A percentile compares a stretch with the other conserved stretches of the same genome.
These are phyloP conservation scores for Calameuta pallipes DNA, from an alignment of 2,888 invertebrate species.

Conservation along the genomic window DNA sequence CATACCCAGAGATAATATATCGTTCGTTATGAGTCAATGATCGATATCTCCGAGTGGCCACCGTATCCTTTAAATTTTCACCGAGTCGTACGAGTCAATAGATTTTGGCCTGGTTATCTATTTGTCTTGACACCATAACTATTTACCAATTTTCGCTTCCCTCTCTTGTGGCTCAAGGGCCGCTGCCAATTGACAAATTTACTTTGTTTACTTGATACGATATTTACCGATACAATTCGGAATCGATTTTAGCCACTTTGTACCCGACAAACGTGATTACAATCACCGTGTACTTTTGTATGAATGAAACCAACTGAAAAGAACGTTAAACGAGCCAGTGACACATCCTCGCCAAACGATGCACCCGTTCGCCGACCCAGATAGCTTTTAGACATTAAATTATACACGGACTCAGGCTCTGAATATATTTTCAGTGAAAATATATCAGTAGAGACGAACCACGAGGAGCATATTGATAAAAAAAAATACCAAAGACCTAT, in stretches of 20 bases:
- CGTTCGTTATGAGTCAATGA: not conserved
- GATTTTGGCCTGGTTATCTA: not conserved
- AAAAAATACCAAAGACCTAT: not conserved
- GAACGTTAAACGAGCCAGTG: not conserved
- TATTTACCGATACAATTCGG: not conserved
- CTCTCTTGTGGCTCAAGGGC: not conserved
- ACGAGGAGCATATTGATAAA: too few species aligned
- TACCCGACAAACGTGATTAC: not conserved
- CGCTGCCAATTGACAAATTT: not conserved
- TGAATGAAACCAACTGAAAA: not conserved
- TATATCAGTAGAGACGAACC: too few species aligned
- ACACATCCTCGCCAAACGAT: not conserved
- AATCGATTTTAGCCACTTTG: not conserved
- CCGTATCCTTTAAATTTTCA: not conserved
- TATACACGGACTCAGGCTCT: not conserved
- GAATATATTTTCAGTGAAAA: not conserved
- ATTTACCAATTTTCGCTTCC: not conserved
- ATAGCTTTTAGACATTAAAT: not conserved
- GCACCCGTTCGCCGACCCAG: not conserved
- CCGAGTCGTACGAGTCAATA: not conserved
- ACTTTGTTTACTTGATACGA: not conserved
- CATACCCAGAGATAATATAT: not conserved
- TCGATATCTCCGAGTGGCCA: not conserved
- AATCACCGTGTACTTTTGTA: not conserved
- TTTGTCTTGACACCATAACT: not conserved